These are phyloP conservation scores for Alces alces DNA, from an alignment of 2,113 vertebrate genomes.

Conservation along the genomic window DNA sequence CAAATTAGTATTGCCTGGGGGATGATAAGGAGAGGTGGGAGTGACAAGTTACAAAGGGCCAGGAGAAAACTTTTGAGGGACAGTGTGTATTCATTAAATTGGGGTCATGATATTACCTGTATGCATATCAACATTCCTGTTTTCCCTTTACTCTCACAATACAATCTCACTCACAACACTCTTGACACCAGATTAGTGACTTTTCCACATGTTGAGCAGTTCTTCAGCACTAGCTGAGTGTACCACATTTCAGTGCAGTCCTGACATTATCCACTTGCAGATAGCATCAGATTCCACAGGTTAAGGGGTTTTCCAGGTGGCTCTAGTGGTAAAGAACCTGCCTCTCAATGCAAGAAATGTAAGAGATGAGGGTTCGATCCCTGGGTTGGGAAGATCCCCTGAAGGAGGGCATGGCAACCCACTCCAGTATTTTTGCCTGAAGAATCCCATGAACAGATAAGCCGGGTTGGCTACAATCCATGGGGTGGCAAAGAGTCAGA, in stretches of 20 bases:
- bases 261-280: neutral
- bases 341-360: neutral
- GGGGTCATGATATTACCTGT: neutral
- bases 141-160: neutral
- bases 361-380: neutral
- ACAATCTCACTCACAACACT: neutral
- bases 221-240: neutral
- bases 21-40: neutral
- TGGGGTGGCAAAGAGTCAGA: neutral
- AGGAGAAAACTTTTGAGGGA: neutral
- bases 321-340: neutral
- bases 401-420: neutral
- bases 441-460: neutral
- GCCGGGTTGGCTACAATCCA: neutral
- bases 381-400: neutral
- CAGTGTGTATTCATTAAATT: neutral
- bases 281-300: neutral
- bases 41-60: neutral
- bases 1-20: neutral
- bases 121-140: neutral
- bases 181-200: neutral
- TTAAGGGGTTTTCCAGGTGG: neutral
- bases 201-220: neutral
- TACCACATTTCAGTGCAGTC: neutral
- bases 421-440: neutral